phyloP scores from a whole-genome alignment of 37 sponge, comb jelly and placozoan species.

The Eunapius fragilis region DNA sequence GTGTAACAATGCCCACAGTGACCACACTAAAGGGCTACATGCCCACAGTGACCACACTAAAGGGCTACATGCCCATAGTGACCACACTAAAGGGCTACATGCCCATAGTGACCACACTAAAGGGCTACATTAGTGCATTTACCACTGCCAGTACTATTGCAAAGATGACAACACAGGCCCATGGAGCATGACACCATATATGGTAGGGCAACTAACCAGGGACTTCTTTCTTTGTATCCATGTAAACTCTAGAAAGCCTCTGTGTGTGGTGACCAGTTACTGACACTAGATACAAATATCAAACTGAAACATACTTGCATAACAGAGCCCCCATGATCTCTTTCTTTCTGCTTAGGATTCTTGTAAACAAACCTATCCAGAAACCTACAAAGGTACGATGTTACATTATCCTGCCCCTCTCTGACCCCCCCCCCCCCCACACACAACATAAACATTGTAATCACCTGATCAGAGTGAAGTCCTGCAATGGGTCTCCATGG shows the following conservation, averaged over 20 bases:
- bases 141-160: background rate
- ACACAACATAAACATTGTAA: background rate
- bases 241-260: background rate
- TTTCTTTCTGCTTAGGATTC: slow-evolving; percentile 87
- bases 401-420: background rate
- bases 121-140: background rate
- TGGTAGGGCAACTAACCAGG: background rate
- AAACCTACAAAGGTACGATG: slow-evolving; percentile 46
- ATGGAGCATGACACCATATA: too few species aligned
- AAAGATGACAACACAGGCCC: too few species aligned
- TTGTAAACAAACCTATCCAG: slow-evolving; percentile 95
- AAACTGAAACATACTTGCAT: slow-evolving; percentile 77
- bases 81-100: too few species aligned
- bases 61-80: too few species aligned
- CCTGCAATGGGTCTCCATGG: slow-evolving; percentile 88
- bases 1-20: slow-evolving; percentile 5
- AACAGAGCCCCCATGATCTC: slow-evolving; percentile 91
- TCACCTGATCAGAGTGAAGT: slow-evolving; percentile 86
- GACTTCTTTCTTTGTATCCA: slow-evolving; percentile 3
- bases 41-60: too few species aligned
- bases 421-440: slow-evolving; percentile 29
- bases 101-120: slow-evolving; percentile 1
- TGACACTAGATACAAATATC: background rate
- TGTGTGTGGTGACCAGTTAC: background rate
- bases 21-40: background rate